Base-by-base conservation (phyloP, 2,797 vertebrate species). In the Alauda arvensis region DNA sequence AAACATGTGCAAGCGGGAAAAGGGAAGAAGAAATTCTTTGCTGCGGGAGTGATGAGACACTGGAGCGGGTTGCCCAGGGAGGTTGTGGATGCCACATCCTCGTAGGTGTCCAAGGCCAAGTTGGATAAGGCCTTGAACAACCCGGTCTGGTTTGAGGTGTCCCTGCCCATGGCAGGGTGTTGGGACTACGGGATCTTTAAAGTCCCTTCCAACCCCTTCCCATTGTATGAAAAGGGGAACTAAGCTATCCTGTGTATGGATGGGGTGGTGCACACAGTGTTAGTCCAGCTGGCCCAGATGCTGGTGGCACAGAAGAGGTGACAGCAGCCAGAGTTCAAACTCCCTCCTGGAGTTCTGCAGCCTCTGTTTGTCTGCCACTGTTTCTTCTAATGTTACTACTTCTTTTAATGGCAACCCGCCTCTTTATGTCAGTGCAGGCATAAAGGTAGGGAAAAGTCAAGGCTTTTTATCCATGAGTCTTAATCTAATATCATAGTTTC, bases 261-360 rank as follows among this genome's bases (percentile, higher is more conserved):
- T 66, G 52, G 24, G 2, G 1, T 17, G 31, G 26, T 6, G 1
- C 3, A 1, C 49, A 29, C 23, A 18, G 29, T 56, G 59, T 10
- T 3, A 42, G 26, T 55, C 15, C 42, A 59, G 34, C 68, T 71
- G 60, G 37, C 25, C 18, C 63, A 62, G 59, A 1, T 51, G 49
- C 29, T 2, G 2, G 18, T 45, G 56, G 69, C 42, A 2, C 6
- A 43, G 42, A 53, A 34, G 39, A 65, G 26, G 31, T 71, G 62
- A 57, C 57, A 66, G 55, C 52, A 75, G 89, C 53, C 84, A 26
- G 28, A 23, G 48, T 60, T 45, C 68, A 40, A 46, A 26, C 24
- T 59, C 26, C 51, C n/a, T 80, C 16, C 31, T 60, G 45, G 52
- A 66, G 49, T 16, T 63, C 82, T 43, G 26, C 39, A 71, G 55